Base-by-base conservation (phyloP, 1,140 invertebrate species). In the Ceratina japonica region DNA sequence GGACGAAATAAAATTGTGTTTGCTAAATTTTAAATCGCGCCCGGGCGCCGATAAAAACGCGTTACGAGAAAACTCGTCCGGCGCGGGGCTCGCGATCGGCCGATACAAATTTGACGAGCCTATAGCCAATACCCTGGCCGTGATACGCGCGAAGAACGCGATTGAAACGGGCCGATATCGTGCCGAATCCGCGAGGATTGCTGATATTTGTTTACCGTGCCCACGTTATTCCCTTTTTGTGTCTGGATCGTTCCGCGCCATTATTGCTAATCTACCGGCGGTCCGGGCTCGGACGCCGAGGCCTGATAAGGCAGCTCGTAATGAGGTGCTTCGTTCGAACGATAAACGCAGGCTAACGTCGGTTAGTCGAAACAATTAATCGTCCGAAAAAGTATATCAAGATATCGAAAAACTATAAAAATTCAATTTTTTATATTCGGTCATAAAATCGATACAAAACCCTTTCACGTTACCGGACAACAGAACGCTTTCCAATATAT, bases 1-100 rank as follows among this genome's bases (percentile, higher is more conserved):
- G 77, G 52, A 59, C 61, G 71, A 79, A 79, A 79, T 73, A 65
- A 79, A 79, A 74, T 65, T 65, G 62, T 61, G 77, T 74, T 74
- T 66, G 51, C 62, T 59, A 74, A 79, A 66, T 74, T 74, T 74
- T 31, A 66, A 59, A 74, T 59, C 56, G 62, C 44, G 31, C 56
- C 44, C 22, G 37, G 37, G 37, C 37, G 44, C 70, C 16, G 75
- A 77, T 37, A 51, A 59, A 77, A 77, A 63, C 58, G 51, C 56
- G 44, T 3, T 12, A 18, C 20, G n/a, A 8, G 74, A 44, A 31
- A 52, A 44, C 37, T 13, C n/a, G 27, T 20, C 7, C 16, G 5
- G n/a, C 5, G 2, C 31, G 20, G 7, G 1, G 10, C 16, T 24
- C 5, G 65, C 24, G 44, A 18, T 20, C 3, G 12, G 52, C 22